Evolutionary conservation across 2,797 vertebrate genomes (phyloP), one percentile per base, ranked within the genome.

Genomic region (Clarias platycephalus): DNA sequence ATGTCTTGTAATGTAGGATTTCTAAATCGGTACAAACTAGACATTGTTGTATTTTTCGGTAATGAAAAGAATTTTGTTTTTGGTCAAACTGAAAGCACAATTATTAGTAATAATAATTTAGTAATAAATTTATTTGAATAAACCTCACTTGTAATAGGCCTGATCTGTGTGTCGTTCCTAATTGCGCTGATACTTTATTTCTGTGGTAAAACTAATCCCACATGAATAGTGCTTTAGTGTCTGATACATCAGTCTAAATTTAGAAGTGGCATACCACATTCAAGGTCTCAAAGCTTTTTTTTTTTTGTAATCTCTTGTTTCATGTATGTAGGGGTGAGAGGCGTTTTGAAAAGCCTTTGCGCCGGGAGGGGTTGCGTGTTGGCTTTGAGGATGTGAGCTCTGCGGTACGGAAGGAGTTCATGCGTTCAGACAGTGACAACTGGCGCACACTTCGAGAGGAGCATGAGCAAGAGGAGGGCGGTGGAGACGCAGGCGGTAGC

Each of bases 371-470:
- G 87, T 96, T 93, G 64, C 96, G 97, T 26, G 94, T 95, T 0
- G 95, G 93, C 40, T 97, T 97, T 86, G 97, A 97, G 89, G 97
- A 97, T 86, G 49, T 89, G 49, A 89, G 82, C 49, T 88, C 28
- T 40, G 92, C 92, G 1, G 92, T 87, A 0, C 94, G 96, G 89
- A 97, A 97, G 91, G 97, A 98, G n/a, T 96, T 94, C 57, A 95
- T 97, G 84, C 96, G 97, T 87, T 97, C 97, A 5, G 97, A 98
- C 91, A 98, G 97, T 1, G 96, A 97, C 91, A 98, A 98, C 91
- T 98, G 97, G 97, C 96, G 97, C 75, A 96, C 95, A 0, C 94
- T 97, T 18, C 92, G 97, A 13, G 97, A 97, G 83, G 97, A 98
- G 85, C 95, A 97, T 31, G 95, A 96, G 80, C 96, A 95, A 58